These are phyloP conservation scores for Drosophila ercepeae DNA, from an alignment of 1,140 invertebrate species.

Conservation along the genomic window DNA sequence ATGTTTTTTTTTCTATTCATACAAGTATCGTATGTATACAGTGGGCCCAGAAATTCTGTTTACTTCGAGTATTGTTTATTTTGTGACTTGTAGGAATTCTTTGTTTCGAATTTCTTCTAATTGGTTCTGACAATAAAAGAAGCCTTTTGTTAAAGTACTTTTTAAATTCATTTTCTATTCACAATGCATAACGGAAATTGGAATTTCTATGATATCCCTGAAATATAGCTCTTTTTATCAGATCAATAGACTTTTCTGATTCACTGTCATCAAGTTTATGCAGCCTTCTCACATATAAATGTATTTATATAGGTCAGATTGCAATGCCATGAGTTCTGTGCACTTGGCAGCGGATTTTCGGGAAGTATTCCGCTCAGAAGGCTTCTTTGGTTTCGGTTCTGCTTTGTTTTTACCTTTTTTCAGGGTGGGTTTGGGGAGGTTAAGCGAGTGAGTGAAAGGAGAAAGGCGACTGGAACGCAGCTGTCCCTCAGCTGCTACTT, in stretches of 20 bases:
- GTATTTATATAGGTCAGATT: slow-evolving; percentile 35
- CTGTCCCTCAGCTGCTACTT: slow-evolving; percentile 27
- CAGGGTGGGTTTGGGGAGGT: slow-evolving; percentile 24
- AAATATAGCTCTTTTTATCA: not conserved
- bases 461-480: slow-evolving; percentile 29
- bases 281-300: slow-evolving; percentile 5
- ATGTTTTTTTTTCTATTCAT: not conserved
- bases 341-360: slow-evolving; percentile 34
- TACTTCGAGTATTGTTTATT: slow-evolving; percentile 14
- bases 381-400: slow-evolving; percentile 7
- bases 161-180: no score
- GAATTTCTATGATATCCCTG: no score
- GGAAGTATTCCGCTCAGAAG: slow-evolving; percentile 1
- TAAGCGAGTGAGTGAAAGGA: not conserved
- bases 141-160: not conserved
- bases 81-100: slow-evolving; percentile 32
- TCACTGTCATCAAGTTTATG: slow-evolving; percentile 3
- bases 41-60: slow-evolving; percentile 24
- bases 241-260: slow-evolving; percentile 8
- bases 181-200: no score
- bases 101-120: slow-evolving; percentile 9
- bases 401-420: slow-evolving; percentile 1
- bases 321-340: slow-evolving; percentile 24
- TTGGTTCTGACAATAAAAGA: slow-evolving; percentile 3
- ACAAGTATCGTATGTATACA: slow-evolving; percentile 27